Conservation (phyloP, 2,888 invertebrate species). For the Norana najaformis region DNA sequence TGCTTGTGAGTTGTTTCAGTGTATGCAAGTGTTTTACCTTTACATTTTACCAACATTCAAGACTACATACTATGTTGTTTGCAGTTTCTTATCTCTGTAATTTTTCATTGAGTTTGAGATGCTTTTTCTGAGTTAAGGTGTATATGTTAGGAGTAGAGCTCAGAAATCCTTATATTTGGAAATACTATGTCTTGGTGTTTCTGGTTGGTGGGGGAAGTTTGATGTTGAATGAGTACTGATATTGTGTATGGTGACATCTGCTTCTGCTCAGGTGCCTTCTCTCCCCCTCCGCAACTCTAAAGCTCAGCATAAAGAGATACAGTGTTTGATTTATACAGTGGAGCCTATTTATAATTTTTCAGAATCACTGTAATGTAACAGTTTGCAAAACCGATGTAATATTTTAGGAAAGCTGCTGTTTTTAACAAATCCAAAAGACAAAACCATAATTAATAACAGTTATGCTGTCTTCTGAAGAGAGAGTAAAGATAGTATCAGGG, state of each 20-base stretch:
- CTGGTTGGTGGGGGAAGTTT: background rate
- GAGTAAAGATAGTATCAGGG: background rate
- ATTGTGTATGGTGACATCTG: background rate
- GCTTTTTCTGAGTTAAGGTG: background rate
- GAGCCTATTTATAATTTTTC: background rate
- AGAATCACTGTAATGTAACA: background rate
- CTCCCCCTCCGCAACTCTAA: background rate
- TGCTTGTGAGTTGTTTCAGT: too few relatives aligned
- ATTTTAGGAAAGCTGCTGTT: background rate
- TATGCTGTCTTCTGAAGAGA: too few relatives aligned
- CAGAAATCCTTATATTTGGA: background rate
- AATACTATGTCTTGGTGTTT: background rate
- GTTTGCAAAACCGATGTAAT: background rate
- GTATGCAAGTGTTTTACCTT: too few relatives aligned
- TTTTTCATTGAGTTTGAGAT: background rate
- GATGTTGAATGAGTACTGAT: background rate
- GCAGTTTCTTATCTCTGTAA: too few relatives aligned
- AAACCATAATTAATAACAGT: background rate
- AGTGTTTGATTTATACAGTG: background rate
- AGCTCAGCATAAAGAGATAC: background rate
- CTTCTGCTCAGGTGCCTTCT: background rate
- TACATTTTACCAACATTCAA: too few relatives aligned
- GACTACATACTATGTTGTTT: too few relatives aligned
- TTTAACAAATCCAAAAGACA: background rate
- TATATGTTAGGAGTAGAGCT: background rate